A percentile compares a stretch with the other conserved stretches of the same genome.
phyloP scores from a whole-genome alignment of 2,888 invertebrate species.

The Agriopis marginaria region DNA sequence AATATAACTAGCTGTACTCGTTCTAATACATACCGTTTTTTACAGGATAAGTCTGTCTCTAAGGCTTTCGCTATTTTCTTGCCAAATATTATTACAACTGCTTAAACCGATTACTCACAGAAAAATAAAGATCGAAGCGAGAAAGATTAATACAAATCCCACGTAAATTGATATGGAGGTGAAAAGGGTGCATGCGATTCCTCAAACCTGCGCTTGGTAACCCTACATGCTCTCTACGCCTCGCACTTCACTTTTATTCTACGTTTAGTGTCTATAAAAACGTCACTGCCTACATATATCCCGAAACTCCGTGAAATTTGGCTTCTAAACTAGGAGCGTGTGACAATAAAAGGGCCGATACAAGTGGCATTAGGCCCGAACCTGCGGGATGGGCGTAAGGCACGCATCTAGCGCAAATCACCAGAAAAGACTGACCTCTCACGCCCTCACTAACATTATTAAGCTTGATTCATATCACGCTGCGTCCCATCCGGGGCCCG shows the following conservation, averaged over 20 bases:
- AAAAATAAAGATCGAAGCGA: no score
- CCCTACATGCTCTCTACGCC: constrained; percentile 35
- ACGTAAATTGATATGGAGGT: not conserved
- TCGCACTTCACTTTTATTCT: constrained; percentile 75
- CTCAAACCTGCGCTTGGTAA: not conserved
- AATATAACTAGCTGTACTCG: no score
- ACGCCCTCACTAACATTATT: constrained; percentile 36
- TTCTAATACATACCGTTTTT: not conserved
- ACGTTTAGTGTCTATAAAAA: constrained; percentile 79
- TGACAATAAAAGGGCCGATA: constrained; percentile 82
- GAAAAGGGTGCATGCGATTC: not conserved
- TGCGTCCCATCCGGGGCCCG: no score
- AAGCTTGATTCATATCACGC: not conserved
- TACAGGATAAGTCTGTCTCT: not conserved
- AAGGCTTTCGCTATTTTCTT: not conserved
- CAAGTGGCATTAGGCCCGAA: constrained; percentile 81
- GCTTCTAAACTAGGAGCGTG: constrained; percentile 77
- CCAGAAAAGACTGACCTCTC: constrained; percentile 57
- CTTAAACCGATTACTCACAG: not conserved
- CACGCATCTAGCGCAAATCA: constrained; percentile 70
- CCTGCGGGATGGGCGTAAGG: constrained; percentile 71
- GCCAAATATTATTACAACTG: not conserved
- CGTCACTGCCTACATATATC: constrained; percentile 77
- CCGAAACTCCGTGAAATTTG: constrained; percentile 60
- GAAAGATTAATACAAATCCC: no score